Percentiles rank a stretch among this genome's conserved stretches.
Conservation (phyloP, 2,888 invertebrate species). For the Ashinkailepas kermadecensis region DNA sequence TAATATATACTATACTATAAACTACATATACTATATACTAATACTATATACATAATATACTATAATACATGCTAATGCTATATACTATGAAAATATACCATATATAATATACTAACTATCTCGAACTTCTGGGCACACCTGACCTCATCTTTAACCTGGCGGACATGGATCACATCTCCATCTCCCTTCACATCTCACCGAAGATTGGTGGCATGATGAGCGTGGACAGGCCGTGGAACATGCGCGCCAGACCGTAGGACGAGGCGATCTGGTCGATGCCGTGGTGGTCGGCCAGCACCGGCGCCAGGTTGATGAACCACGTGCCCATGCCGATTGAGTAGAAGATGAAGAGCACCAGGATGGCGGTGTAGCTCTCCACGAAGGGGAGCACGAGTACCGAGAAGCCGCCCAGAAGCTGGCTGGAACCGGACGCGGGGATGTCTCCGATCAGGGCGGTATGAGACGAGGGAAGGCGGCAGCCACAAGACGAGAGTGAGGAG, state of each 20-base stretch:
- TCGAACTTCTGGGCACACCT: too few species aligned
- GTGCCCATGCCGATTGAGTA: slow-evolving; percentile 67
- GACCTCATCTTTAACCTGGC: too few species aligned
- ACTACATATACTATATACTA: too few species aligned
- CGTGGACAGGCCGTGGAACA: slow-evolving; percentile 67
- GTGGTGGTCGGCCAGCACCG: slow-evolving; percentile 62
- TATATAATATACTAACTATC: too few species aligned
- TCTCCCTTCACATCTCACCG: slow-evolving; percentile 43
- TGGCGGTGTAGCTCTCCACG: slow-evolving; percentile 55
- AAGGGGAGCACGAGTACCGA: slow-evolving; percentile 60
- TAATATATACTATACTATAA: too few species aligned
- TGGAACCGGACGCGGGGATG: slow-evolving; percentile 38
- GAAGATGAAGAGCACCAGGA: slow-evolving; percentile 57
- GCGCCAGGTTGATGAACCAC: slow-evolving; percentile 67
- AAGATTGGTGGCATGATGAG: slow-evolving; percentile 64
- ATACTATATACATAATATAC: too few species aligned
- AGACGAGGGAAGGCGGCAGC: too few species aligned
- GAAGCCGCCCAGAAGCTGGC: slow-evolving; percentile 60
- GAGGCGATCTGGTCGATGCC: slow-evolving; percentile 66
- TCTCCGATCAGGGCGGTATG: too few species aligned
- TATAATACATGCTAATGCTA: too few species aligned
- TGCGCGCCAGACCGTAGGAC: slow-evolving; percentile 63
- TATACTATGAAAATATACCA: too few species aligned
- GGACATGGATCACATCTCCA: too few species aligned
- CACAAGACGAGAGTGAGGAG: too few species aligned